Conservation (phyloP, 2,797 vertebrate species). For the Poecilia gillii region DNA sequence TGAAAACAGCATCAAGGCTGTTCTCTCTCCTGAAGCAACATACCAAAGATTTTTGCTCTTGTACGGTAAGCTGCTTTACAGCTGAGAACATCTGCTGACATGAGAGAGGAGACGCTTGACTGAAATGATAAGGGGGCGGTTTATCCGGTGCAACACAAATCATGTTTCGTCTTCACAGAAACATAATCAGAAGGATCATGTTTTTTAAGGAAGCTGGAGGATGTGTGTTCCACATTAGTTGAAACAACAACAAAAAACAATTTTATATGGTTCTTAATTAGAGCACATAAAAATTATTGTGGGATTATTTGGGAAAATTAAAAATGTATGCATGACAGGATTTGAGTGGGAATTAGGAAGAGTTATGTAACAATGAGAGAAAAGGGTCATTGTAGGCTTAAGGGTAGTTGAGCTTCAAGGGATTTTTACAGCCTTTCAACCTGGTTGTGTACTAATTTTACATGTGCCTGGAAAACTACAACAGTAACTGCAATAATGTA, state of each 20-base stretch:
- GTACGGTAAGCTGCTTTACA: slow-evolving; percentile 55
- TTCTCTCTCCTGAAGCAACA: slow-evolving; percentile 22
- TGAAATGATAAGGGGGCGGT: slow-evolving; percentile 45
- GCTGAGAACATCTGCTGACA: slow-evolving; percentile 55
- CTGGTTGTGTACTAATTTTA: slow-evolving; percentile 43
- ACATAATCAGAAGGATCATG: slow-evolving; percentile 55
- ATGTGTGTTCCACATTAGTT: slow-evolving; percentile 32
- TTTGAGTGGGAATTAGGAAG: slow-evolving; percentile 21
- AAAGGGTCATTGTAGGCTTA: slow-evolving; percentile 39
- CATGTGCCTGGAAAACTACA: slow-evolving; percentile 20
- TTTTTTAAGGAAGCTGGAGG: slow-evolving; percentile 38
- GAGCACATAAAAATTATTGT: neutral
- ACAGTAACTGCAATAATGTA: neutral
- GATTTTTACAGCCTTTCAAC: slow-evolving; percentile 48
- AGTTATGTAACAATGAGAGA: slow-evolving; percentile 37
- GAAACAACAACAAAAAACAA: slow-evolving; percentile 28
- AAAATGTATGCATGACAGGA: slow-evolving; percentile 16
- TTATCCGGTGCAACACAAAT: slow-evolving; percentile 54
- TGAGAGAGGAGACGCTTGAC: slow-evolving; percentile 61
- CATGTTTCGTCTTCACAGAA: slow-evolving; percentile 52
- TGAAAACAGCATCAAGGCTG: slow-evolving; percentile 25
- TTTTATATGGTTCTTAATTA: slow-evolving; percentile 10
- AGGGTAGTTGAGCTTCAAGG: slow-evolving; percentile 48
- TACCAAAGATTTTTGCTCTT: slow-evolving; percentile 37
- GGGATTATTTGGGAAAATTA: slow-evolving; percentile 3